Conservation (phyloP, 2,797 vertebrate genomes). For the Artibeus jamaicensis region DNA sequence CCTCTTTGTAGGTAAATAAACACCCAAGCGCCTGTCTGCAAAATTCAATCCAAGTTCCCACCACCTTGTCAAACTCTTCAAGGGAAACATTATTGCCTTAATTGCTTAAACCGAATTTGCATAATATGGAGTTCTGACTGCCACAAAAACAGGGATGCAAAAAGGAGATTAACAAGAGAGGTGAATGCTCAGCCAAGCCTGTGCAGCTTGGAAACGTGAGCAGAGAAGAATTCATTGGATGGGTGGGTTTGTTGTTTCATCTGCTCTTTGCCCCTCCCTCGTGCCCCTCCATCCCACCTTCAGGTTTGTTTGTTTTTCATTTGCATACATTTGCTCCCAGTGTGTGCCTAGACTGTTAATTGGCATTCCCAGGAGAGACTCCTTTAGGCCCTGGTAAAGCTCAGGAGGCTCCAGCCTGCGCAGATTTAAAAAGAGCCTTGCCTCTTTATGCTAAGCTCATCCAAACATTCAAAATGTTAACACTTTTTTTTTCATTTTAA, state of each 20-base stretch:
- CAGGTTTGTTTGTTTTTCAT: conserved; percentile 69
- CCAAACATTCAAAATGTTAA: conserved; percentile 11
- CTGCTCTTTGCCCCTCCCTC: conserved; percentile 38
- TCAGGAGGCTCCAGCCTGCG: background rate
- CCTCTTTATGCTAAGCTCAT: conserved; percentile 23
- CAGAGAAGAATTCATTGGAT: conserved; percentile 71
- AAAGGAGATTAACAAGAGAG: conserved; percentile 83
- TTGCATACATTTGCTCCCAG: conserved; percentile 48
- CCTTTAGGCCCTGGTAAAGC: conserved; percentile 27
- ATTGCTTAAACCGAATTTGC: conserved; percentile 86
- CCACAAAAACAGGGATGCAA: conserved; percentile 84
- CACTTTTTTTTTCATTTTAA: too few relatives aligned
- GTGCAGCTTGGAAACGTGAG: conserved; percentile 70
- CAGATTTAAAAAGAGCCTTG: conserved; percentile 54
- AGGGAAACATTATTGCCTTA: conserved; percentile 86
- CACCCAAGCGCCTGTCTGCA: conserved; percentile 77
- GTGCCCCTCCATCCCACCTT: background rate
- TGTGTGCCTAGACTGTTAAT: conserved; percentile 70
- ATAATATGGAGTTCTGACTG: conserved; percentile 84
- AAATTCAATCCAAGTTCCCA: conserved; percentile 81
- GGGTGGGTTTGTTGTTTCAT: conserved; percentile 65
- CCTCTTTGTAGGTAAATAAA: conserved; percentile 80
- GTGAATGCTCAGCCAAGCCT: conserved; percentile 77
- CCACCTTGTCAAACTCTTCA: conserved; percentile 87
- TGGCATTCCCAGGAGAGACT: conserved; percentile 50